Evolutionary conservation across 2,113 vertebrate species (phyloP).

Genomic region (Felis catus): F.catus_Fca126_mat1.0 CM031417.1:131783501-131784000

Average conservation of each 20-base stretch:
- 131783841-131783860: not conserved
- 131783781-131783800: not conserved
- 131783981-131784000: not conserved
- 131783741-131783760: not conserved
- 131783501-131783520: slow-evolving; percentile 4
- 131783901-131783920: not conserved
- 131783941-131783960: not conserved
- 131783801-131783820: not conserved
- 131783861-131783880: not conserved
- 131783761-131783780: not conserved
- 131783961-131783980: not conserved
- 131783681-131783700: not conserved
- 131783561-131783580: slow-evolving; percentile 7
- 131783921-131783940: not conserved
- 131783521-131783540: not conserved
- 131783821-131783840: not conserved
- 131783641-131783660: not conserved
- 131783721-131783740: not conserved
- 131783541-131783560: slow-evolving; percentile 6
- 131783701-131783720: not conserved
- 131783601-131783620: not conserved
- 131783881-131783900: not conserved
- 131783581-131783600: slow-evolving; percentile 15
- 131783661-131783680: not conserved
- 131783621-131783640: not conserved